phyloP scores from a whole-genome alignment of 2,888 invertebrate species.

The Tholera decimalis region DNA sequence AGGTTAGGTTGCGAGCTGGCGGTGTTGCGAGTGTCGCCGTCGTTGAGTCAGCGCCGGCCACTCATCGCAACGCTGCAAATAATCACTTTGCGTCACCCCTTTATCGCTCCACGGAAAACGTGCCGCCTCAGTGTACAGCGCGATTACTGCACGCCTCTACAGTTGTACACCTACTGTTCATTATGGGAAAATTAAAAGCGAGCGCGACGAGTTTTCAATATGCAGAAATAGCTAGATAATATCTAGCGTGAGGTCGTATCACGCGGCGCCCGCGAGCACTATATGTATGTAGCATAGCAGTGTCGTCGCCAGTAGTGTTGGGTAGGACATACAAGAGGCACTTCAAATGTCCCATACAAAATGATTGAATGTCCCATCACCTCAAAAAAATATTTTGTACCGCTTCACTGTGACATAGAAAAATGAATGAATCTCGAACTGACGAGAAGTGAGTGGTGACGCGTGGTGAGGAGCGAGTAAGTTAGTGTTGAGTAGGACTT shows the following conservation, averaged over 20 bases:
- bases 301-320: too few relatives aligned
- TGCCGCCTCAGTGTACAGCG: conserved; percentile 81
- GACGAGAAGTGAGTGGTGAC: too few relatives aligned
- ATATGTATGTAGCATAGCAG: conserved; percentile 81
- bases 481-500: too few relatives aligned
- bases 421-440: too few relatives aligned
- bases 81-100: conserved; percentile 90
- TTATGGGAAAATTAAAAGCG: conserved; percentile 76
- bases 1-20: conserved; percentile 61
- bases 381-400: too few relatives aligned
- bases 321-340: too few relatives aligned
- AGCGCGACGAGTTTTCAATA: conserved; percentile 76
- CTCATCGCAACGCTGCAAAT: conserved; percentile 90
- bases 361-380: too few relatives aligned
- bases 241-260: conserved; percentile 80
- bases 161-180: conserved; percentile 63
- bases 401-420: too few relatives aligned
- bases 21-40: conserved; percentile 63
- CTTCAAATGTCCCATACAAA: too few relatives aligned
- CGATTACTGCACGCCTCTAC: conserved; percentile 73
- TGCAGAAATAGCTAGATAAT: conserved; percentile 83
- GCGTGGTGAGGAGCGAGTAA: too few relatives aligned
- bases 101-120: conserved; percentile 87
- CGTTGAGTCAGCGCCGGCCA: conserved; percentile 88
- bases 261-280: conserved; percentile 78